Evolutionary conservation across 2,797 vertebrate genomes (phyloP), one percentile per base, ranked within the genome.

Genomic region (Sebastolobus alascanus): DNA sequence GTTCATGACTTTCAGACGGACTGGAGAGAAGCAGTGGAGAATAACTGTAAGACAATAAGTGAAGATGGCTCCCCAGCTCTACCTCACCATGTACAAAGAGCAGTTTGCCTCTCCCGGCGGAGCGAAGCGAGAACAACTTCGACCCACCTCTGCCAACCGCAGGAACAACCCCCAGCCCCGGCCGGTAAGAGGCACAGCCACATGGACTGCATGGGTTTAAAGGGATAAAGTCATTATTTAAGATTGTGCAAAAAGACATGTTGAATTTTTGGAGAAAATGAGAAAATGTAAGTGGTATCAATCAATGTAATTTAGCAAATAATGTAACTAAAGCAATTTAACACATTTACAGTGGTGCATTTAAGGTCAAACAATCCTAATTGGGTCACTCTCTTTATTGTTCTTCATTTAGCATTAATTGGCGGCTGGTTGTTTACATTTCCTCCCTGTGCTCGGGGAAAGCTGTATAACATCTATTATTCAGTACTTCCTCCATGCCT

Each of bases 141-240:
- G 95, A 84, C 95, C 95, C 2, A 93, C 93, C n/a, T 96, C 95
- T n/a, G 92, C 92, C 18, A 81, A 94, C 82, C 94, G 95, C 66
- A 94, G 93, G 88, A 96, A 96, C 93, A 96, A 96, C 84, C 95
- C 96, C 16, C 95, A 96, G 71, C 95, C 95, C 4, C 86, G 80
- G 46, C 93, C 87, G 93, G 95, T 96, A 93, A 96, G 94, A 82
- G 6, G 29, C 38, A 37, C 37, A 76, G 10, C 54, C 56, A 50
- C 2, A 12, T 35, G 29, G 56, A 52, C 37, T 33, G 6, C 1
- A 33, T 12, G 55, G 11, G 25, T 5, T 59, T 29, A 20, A 54
- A 37, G 54, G 20, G 31, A 54, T 14, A 12, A 9, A 8, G 9
- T 7, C 2, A 6, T 58, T 40, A 29, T 71, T 67, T 37, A n/a